Base-by-base conservation (phyloP, 92 coral and sea anemone genomes). In the Zoanthus sansibaricus region DNA sequence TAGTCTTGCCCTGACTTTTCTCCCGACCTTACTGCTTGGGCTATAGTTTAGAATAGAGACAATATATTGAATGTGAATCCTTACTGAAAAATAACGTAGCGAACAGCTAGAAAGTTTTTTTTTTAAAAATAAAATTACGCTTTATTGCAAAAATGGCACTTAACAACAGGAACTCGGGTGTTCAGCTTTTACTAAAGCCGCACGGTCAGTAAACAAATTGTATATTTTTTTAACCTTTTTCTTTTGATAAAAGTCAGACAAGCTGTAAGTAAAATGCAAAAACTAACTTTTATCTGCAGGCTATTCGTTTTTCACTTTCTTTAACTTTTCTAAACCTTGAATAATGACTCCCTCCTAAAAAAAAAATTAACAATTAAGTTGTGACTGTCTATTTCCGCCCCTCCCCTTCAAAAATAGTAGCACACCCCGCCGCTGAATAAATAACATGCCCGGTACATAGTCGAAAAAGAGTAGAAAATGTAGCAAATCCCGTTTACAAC, bases 371-470 rank as follows among this genome's bases (percentile, higher is more conserved):
- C 55, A 49, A 49, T 49, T 49, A 49, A 49, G 55, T 49, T 49
- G 55, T 49, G 55, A 49, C 55, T 49, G 55, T 49, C 55, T 49
- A 49, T 49, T 49, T 11, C 55, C 55, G 7, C 55, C 55, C 55
- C 55, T 49, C 55, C 55, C 55, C 55, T 49, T 49, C 55, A 61
- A 61, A 61, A 61, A 61, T 1, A 18, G n/a, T 61, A 15, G 18
- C 68, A 61, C 18, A 61, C 68, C 68, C 68, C 25, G 68, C 68
- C 68, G 68, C 25, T 61, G 68, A 61, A 61, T 61, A 61, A 61
- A 61, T 61, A 18, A 18, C 68, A 4, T 55, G 17, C 7, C 12
- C 12, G 1, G 62, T 55, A 55, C 12, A 55, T 55, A 1, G 17
- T 55, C 62, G 7, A 16, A 55, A 55, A 55, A 55, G 62, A 55